Base-by-base conservation (phyloP, 92 coral and sea anemone genomes). In the Metridium senile region DNA sequence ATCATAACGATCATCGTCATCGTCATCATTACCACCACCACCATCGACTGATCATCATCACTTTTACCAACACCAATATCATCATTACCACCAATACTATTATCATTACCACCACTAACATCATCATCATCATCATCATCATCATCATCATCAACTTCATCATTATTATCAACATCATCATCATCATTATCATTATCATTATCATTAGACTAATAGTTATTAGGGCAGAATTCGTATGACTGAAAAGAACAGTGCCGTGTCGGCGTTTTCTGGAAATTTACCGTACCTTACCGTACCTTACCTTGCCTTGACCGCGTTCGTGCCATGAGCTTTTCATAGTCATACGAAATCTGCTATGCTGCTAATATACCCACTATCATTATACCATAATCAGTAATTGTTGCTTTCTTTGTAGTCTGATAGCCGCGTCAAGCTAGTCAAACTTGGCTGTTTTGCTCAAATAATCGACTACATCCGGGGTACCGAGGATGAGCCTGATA, bases 401-500 rank as follows among this genome's bases (percentile, higher is more conserved):
- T 25, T 29, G 19, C 3, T 26, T 62, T 52, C 62, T 70, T 46
- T 31, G 28, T 18, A 91, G 97, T 23, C 62, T 39, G 89, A 88
- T 66, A 85, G 93, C 45, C 90, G 93, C 11, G 83, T 91, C 11
- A 88, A 88, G 34, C 46, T 91, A 17, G 86, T 80, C 45, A 91
- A 79, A 39, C 90, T 91, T 53, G 97, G 97, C 23, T 88, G 90
- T 52, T 82, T 91, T 53, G 85, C 86, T 11, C 86, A 79, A 58
- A 74, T 91, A 46, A 91, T 91, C 27, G 89, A 88, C 18, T 88
- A 65, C 90, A 91, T 88, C 87, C 90, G 93, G 82, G 93, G 88
- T 4, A 85, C 89, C 39, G 97, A 91, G 17, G 82, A 82, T 29
- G 92, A 84, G 45, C 86, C 87, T 28, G 62, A 75, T 9, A 74